Evolutionary conservation across 2,797 vertebrate species (phyloP).

Genomic region (Hipposideros larvatus): DNA sequence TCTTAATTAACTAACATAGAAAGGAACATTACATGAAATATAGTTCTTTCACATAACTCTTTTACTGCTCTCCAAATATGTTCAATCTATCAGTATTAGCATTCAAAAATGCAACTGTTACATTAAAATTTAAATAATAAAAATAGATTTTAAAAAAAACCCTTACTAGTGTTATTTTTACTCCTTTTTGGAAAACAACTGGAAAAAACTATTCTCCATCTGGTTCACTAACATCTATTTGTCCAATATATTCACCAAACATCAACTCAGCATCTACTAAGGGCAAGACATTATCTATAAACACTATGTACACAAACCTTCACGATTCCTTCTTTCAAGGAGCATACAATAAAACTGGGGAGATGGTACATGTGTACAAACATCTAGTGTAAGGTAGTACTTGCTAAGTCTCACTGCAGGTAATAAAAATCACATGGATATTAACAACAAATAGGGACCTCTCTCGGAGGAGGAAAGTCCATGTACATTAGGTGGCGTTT

Average conservation of each 20-base stretch:
- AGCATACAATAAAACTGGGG: background rate
- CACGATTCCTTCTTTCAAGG: background rate
- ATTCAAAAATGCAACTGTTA: background rate
- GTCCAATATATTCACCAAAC: background rate
- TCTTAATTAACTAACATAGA: background rate
- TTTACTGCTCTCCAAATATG: background rate
- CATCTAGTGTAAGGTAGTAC: background rate
- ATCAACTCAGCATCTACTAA: background rate
- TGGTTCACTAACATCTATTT: background rate
- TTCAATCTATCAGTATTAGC: background rate
- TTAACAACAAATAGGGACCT: slow-evolving; percentile 42
- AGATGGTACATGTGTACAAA: background rate
- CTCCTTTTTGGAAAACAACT: background rate
- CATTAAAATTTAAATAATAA: slow-evolving; percentile 43
- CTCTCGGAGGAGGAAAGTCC: slow-evolving; percentile 39
- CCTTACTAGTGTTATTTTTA: slow-evolving; percentile 27
- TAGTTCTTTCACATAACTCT: background rate
- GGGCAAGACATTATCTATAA: background rate
- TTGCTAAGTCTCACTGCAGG: background rate
- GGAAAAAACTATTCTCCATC: background rate
- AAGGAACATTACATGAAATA: background rate
- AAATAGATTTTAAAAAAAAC: background rate
- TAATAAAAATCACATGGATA: background rate
- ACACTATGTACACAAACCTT: background rate
- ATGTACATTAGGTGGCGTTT: slow-evolving; percentile 29